Conservation (phyloP, 2,797 vertebrate species). For the Centropyge bicolor region DNA sequence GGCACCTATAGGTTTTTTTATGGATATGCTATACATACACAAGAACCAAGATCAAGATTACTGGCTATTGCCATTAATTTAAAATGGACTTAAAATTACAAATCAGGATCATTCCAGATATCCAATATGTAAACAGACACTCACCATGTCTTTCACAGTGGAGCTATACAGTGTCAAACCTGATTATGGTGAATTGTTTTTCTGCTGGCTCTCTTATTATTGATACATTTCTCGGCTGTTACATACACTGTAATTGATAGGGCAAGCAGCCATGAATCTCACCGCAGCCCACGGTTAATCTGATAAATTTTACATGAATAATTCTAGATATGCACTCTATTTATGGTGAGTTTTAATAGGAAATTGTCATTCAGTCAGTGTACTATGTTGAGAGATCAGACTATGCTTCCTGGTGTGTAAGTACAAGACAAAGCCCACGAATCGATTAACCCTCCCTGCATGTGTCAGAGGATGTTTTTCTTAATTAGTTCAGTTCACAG, state of each 20-base stretch:
- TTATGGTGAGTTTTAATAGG: constrained; percentile 61
- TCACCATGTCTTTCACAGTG: not conserved
- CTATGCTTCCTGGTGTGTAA: constrained; percentile 58
- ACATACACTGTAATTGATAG: constrained; percentile 8
- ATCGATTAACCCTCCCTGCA: constrained; percentile 70
- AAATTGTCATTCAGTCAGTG: constrained; percentile 65
- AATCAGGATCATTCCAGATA: not conserved
- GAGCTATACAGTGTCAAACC: not conserved
- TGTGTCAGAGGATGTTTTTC: constrained; percentile 75
- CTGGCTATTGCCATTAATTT: no score
- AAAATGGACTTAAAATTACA: not conserved
- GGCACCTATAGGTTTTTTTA: not conserved
- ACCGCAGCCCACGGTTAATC: constrained; percentile 23
- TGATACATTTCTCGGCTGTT: constrained; percentile 24
- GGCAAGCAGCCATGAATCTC: constrained; percentile 20
- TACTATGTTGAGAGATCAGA: constrained; percentile 57
- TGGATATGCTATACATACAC: not conserved
- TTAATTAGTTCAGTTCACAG: constrained; percentile 74
- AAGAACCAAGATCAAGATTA: not conserved
- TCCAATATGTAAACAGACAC: not conserved
- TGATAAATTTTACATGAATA: constrained; percentile 60
- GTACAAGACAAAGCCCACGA: constrained; percentile 67
- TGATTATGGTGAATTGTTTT: not conserved
- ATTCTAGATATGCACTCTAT: constrained; percentile 54
- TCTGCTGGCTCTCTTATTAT: not conserved